Evolutionary conservation across 2,113 vertebrate genomes (phyloP), one percentile per base, ranked within the genome.

Genomic region (crab-eating macaque (Macaca fascicularis)): DNA sequence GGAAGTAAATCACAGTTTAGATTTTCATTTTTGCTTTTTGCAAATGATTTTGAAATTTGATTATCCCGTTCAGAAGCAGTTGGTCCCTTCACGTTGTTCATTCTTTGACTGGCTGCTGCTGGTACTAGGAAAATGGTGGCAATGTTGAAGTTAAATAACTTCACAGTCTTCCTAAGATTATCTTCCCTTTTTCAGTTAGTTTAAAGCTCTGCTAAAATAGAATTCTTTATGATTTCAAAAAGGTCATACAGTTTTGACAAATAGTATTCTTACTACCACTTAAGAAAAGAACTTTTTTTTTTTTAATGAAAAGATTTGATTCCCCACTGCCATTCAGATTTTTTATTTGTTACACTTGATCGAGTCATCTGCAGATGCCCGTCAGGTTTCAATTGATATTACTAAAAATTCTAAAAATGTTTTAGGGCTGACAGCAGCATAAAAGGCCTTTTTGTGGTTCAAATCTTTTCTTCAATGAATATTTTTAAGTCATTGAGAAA

Each of bases 401-500:
- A 59, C 59, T 97, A 96, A 92, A 95, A 93, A 89, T 93, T 95
- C 79, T 94, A 40, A 95, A 96, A 98, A 22, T 95, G 40, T 61
- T 94, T 89, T 86, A 90, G 59, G 17, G 27, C 82, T 84, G 69
- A 94, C 27, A 87, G 30, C 67, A n/a, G 22, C 55, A 80, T 40
- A 87, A 95, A 79, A 91, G 72, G 4, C 64, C 92, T 94, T 95
- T 97, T 93, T 67, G 72, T 96, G 70, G 92, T 90, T 97, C 82
- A 97, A 0, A 55, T 97, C 80, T 96, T 96, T 93, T 90, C 55
- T 96, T 93, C 55, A 52, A 52, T 40, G 52, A 83, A 30, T 94
- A 87, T 93, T 96, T 97, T 96, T 78, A 94, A 97, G 48, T 97
- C 93, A 79, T 52, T 97, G 75, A 94, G 59, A 97, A 97, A 87